Evolutionary conservation across 1,140 invertebrate genomes (phyloP).

Genomic region (Solenopsis fugax): DNA sequence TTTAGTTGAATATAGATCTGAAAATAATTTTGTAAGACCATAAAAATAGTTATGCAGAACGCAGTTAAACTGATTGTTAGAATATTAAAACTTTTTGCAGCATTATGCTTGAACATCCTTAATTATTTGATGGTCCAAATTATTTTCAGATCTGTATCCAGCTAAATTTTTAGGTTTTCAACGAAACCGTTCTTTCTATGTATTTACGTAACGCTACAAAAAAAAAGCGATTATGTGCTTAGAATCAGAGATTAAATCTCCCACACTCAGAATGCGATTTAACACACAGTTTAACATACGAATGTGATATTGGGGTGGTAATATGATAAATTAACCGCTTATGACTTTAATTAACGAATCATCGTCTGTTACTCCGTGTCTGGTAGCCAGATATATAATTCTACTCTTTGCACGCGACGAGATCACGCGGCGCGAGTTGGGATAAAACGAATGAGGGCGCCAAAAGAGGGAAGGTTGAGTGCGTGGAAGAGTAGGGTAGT

Average conservation of each 20-base stretch:
- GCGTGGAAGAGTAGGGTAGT: constrained; percentile 21
- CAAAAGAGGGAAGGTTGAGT: constrained; percentile 7
- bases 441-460: constrained; percentile 19
- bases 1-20: too few species aligned
- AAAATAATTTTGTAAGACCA: too few species aligned
- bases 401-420: constrained; percentile 17
- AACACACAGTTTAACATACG: background rate
- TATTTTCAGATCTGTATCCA: too few species aligned
- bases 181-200: too few species aligned
- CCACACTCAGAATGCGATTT: background rate
- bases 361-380: constrained; percentile 27
- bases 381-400: constrained; percentile 15
- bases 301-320: background rate
- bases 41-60: too few species aligned
- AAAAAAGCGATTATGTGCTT: background rate
- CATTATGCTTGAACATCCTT: too few species aligned
- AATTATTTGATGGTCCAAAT: too few species aligned
- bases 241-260: background rate
- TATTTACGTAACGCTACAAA: background rate
- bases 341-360: constrained; percentile 34
- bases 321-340: constrained; percentile 41
- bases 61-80: too few species aligned
- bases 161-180: too few species aligned
- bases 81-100: too few species aligned
- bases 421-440: background rate